These are phyloP conservation scores for Ceratosolen solmsi DNA, from an alignment of 1,140 invertebrate genomes.

Conservation along the genomic window DNA sequence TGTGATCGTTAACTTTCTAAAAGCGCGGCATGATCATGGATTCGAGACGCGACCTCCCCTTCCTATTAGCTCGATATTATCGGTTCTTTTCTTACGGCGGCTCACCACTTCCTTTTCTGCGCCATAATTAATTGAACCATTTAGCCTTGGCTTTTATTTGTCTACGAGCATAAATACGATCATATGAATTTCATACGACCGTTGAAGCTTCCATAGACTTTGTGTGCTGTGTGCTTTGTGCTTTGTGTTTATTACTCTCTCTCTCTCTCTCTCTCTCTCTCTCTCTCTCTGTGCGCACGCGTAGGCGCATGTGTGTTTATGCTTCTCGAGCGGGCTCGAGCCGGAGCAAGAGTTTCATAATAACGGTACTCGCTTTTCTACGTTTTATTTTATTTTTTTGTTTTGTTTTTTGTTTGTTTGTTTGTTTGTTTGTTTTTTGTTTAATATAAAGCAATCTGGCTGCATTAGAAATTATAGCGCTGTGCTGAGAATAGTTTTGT, in stretches of 20 bases:
- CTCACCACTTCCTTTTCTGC: not conserved
- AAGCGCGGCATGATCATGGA: not conserved
- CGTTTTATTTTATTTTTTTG: too few species aligned
- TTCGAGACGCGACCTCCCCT: not conserved
- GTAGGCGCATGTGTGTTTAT: too few species aligned
- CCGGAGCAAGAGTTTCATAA: too few species aligned
- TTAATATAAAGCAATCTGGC: too few species aligned
- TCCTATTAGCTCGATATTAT: constrained; percentile 3
- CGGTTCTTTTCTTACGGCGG: not conserved
- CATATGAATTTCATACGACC: not conserved
- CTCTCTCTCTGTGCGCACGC: too few species aligned
- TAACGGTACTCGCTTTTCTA: not conserved
- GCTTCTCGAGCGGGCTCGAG: not conserved
- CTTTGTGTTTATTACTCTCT: too few species aligned
- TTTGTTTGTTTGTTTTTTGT: too few species aligned
- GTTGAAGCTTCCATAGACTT: not conserved
- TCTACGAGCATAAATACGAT: not conserved
- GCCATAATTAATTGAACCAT: not conserved
- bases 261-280: too few species aligned
- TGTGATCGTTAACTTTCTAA: not conserved
- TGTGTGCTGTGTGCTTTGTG: too few species aligned
- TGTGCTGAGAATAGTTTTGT: not conserved
- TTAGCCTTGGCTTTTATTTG: not conserved
- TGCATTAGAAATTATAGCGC: too few species aligned
- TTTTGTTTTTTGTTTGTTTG: too few species aligned